Base-by-base conservation (phyloP, 2,888 invertebrate genomes). In the Eulithis testata region DNA sequence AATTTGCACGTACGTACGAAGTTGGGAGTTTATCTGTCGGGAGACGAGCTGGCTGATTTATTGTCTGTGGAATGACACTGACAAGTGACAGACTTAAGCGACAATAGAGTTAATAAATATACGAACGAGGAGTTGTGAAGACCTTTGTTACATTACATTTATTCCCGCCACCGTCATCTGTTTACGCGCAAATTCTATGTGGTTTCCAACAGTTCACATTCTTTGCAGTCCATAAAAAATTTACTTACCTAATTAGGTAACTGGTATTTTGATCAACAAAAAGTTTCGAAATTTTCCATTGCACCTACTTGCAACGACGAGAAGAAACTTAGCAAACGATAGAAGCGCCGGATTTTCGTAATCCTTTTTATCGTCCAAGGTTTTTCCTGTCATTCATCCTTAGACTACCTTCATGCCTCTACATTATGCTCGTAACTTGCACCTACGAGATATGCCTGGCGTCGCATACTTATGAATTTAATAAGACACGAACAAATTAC, bases 391-490 rank as follows among this genome's bases (percentile, higher is more conserved):
- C 59, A 59, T 58, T 68, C 61, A 63, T 60, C 44, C 60, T 43
- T 55, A 21, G 36, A 12, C 49, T 49, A 11, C 57, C 40, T 40
- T 44, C 37, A 45, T 44, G 53, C 55, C 36, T 36, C 36, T 36
- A 55, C 14, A 50, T 50, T 56, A 54, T 66, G 68, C 73, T 68
- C 59, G 61, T 76, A 77, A 75, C 84, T 84, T 80, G 76, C 69
- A 73, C 79, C 80, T 65, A 73, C 73, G 73, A 71, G 70, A 68
- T 71, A 72, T 70, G 72, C 68, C 76, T 73, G 73, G 78, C 77
- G 74, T 76, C 81, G 86, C 84, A 85, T 86, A 86, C 86, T 89
- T 87, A 88, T 85, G 87, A 88, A 88, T 89, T 88, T 87, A 89
- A 89, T 88, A 88, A 89, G 87, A 81, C 81, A 78, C 76, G 84